Base-by-base conservation (phyloP, 2,888 invertebrate genomes). In the Pardosa pseudoannulata region DNA sequence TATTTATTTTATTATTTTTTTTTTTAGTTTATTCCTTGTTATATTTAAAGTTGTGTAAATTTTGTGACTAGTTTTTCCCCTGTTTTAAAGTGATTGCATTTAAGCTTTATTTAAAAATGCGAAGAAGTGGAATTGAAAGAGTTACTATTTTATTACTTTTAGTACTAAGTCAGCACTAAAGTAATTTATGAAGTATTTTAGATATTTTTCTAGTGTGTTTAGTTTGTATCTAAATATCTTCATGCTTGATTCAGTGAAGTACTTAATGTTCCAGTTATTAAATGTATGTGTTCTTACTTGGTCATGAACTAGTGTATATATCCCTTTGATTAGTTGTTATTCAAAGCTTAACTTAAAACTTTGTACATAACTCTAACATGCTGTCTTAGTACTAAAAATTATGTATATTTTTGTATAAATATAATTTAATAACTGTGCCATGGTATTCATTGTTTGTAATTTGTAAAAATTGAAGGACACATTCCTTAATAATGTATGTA, bases 1-100 rank as follows among this genome's bases (percentile, higher is more conserved):
- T 83, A 72, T 76, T 83, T 76, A 76, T 71, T 81, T 74, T n/a
- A n/a, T n/a, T n/a, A n/a, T n/a, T n/a, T 74, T 81, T 80, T 68
- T 50, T 39, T 62, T 31, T 23, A 46, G 27, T 23, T 46, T 73
- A 68, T n/a, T 65, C 28, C 19, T 28, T 39, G 32, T 65, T 46
- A 39, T 80, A 19, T 73, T 64, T 36, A 36, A 67, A 56, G 46
- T 50, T 65, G 32, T 67, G 72, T 28, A 11, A 46, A 23, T 72
- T 56, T 56, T 56, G 23, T 23, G 23, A 23, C 16, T 46, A 6
- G 16, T 2, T 11, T 13, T 11, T 46, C 16, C n/a, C n/a, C n/a
- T n/a, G n/a, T 6, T 46, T 46, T 16, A 7, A 9, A 36, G 36
- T 36, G 36, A n/a, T n/a, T n/a, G 36, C 36, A 36, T 36, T 36